A percentile compares a stretch with the other conserved stretches of the same genome.
phyloP scores from a whole-genome alignment of 2,888 invertebrate species.

The Ganaspis brasiliensis region DNA sequence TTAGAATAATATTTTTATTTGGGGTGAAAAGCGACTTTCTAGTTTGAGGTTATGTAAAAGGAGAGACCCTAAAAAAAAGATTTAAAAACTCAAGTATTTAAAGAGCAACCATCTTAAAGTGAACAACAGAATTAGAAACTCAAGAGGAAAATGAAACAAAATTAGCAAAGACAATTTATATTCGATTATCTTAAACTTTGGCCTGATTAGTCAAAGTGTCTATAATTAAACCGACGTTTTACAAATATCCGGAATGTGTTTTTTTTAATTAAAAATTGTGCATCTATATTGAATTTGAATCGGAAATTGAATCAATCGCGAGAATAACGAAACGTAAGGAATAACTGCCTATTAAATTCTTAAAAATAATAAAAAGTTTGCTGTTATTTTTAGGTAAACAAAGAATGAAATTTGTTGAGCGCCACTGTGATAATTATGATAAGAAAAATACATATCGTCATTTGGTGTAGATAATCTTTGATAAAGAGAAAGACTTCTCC shows the following conservation, averaged over 20 bases:
- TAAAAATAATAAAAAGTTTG: slow-evolving; percentile 5
- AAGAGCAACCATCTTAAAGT: no score
- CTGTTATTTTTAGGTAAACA: slow-evolving; percentile 23
- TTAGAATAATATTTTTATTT: no score
- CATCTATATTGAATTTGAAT: no score
- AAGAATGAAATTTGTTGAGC: slow-evolving; percentile 32
- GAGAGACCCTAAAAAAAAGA: no score
- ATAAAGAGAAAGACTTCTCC: slow-evolving; percentile 65
- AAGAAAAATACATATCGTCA: slow-evolving; percentile 53
- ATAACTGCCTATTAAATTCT: background rate
- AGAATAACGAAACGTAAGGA: background rate
- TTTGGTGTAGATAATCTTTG: slow-evolving; percentile 56
- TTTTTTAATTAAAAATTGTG: no score
- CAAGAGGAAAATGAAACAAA: background rate
- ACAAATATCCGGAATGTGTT: slow-evolving; percentile 6
- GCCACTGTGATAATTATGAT: slow-evolving; percentile 48
- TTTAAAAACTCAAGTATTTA: no score
- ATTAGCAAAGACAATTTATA: background rate
- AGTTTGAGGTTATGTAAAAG: no score
- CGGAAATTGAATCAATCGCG: no score
- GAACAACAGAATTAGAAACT: background rate
- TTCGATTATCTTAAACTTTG: background rate
- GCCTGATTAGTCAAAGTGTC: background rate
- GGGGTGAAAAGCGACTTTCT: no score
- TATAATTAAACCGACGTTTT: background rate